A percentile compares a stretch with the other conserved stretches of the same genome.
These are phyloP conservation scores for Gadus chalcogrammus DNA, from an alignment of 2,113 vertebrate genomes.

Conservation along the genomic window DNA sequence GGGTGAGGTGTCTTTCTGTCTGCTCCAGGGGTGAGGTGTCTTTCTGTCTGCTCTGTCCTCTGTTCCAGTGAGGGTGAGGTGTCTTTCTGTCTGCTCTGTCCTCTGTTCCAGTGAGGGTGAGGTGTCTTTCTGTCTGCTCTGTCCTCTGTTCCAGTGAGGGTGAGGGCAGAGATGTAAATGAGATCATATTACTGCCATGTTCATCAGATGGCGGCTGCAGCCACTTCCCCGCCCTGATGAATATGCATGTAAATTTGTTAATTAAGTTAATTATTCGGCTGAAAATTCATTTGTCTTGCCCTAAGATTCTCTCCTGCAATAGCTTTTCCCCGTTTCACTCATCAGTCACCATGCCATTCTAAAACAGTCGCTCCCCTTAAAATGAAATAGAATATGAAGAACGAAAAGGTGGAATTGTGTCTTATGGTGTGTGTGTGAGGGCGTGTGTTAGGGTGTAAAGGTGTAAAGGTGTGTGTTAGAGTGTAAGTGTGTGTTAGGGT, in stretches of 20 bases:
- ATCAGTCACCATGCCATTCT: conserved; percentile 94
- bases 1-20: too few relatives aligned
- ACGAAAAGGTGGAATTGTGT: not conserved
- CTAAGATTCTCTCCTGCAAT: conserved; percentile 93
- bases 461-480: too few relatives aligned
- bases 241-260: conserved; percentile 98
- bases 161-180: conserved; percentile 95
- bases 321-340: conserved; percentile 88
- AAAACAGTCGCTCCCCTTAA: conserved; percentile 46
- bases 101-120: too few relatives aligned
- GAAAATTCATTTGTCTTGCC: conserved; percentile 96
- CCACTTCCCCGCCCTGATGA: conserved; percentile 96
- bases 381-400: not conserved
- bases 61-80: too few relatives aligned
- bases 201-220: conserved; percentile 94
- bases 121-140: not conserved
- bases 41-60: too few relatives aligned
- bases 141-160: conserved; percentile 70
- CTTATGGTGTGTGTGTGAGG: conserved; percentile 1
- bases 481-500: too few relatives aligned
- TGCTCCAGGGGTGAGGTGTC: too few relatives aligned
- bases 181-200: conserved; percentile 94
- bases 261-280: conserved; percentile 99
- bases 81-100: too few relatives aligned
- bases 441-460: not conserved